Conservation (phyloP, 2,113 vertebrate species). For the Phodopus roborovskii region DNA sequence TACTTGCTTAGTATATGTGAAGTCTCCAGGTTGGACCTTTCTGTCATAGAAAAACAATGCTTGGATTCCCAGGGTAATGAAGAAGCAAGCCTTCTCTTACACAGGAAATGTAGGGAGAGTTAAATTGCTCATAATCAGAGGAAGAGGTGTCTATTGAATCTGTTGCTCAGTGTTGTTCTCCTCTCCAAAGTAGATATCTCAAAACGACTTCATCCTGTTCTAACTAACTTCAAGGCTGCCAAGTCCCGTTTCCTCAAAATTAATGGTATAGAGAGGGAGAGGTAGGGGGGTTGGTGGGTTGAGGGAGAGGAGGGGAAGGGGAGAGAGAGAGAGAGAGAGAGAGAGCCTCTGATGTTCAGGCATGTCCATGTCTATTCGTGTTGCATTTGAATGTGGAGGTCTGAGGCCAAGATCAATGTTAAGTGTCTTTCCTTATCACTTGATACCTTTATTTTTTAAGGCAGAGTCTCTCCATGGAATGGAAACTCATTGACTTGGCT, state of each 20-base stretch:
- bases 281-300: too few relatives aligned
- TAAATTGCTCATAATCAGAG: background rate
- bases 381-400: background rate
- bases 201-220: background rate
- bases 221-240: background rate
- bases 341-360: background rate
- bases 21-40: background rate
- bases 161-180: background rate
- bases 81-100: background rate
- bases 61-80: background rate
- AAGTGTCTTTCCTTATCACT: background rate
- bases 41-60: background rate
- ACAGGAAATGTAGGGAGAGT: background rate
- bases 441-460: background rate
- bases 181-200: slow-evolving; percentile 1
- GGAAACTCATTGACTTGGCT: background rate
- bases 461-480: background rate
- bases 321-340: too few relatives aligned
- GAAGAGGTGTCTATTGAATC: background rate
- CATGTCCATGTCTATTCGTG: background rate
- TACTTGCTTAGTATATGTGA: background rate
- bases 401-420: background rate
- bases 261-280: background rate
- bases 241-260: background rate
- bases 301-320: background rate